These are phyloP conservation scores for Tychaedon coryphoeus DNA, from an alignment of 2,113 vertebrate genomes.

Conservation along the genomic window DNA sequence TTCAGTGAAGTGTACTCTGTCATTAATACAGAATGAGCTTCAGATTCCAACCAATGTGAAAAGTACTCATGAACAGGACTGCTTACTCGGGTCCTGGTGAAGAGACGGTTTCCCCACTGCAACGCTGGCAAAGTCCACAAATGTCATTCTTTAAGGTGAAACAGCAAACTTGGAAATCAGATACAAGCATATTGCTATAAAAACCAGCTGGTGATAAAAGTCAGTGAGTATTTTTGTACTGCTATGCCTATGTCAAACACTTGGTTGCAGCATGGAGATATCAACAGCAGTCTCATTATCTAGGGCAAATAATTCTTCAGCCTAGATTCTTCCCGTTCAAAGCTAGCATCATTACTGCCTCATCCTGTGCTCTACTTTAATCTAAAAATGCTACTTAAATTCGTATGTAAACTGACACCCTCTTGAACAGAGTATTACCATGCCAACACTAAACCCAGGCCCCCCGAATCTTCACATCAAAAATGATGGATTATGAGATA, in stretches of 20 bases:
- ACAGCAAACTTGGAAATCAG: neutral
- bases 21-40: neutral
- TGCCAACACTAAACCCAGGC: neutral
- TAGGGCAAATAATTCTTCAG: neutral
- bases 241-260: neutral
- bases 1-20: neutral
- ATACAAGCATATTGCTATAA: neutral
- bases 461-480: neutral
- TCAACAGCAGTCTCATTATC: neutral
- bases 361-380: neutral
- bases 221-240: neutral
- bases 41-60: neutral
- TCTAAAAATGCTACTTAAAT: neutral
- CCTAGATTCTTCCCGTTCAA: neutral
- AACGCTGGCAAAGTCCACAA: neutral
- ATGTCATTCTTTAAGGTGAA: neutral
- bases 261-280: neutral
- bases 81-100: neutral
- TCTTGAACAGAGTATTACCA: neutral
- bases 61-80: accelerated
- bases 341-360: neutral
- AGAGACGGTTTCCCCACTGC: neutral
- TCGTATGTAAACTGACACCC: neutral
- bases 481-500: neutral
- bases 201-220: neutral